These are phyloP conservation scores for Myiopsitta monachus DNA, from an alignment of 2,113 vertebrate genomes.

Conservation along the genomic window DNA sequence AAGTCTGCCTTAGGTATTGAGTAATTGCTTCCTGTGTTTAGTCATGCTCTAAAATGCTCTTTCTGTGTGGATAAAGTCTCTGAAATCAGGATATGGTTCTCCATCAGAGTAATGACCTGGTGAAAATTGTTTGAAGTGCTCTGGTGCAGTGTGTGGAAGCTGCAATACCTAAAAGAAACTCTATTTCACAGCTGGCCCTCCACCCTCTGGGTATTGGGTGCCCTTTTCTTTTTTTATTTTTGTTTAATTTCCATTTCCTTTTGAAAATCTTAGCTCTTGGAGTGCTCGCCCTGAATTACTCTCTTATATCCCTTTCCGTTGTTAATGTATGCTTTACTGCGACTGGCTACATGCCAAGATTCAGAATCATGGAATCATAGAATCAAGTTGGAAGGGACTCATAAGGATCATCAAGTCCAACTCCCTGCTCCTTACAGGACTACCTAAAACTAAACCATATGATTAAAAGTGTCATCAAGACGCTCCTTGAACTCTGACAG, in stretches of 20 bases:
- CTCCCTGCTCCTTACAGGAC: not conserved
- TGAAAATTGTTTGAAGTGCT: not conserved
- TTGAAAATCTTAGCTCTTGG: not conserved
- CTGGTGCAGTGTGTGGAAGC: not conserved
- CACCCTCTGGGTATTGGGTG: not conserved
- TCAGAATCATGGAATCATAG: not conserved
- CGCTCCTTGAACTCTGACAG: not conserved
- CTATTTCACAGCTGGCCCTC: not conserved
- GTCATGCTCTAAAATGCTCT: not conserved
- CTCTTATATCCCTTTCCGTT: not conserved
- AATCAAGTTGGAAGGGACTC: not conserved
- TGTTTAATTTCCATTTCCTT: not conserved
- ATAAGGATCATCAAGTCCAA: not conserved
- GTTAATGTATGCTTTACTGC: not conserved
- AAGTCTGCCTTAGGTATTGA: not conserved
- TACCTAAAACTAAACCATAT: not conserved
- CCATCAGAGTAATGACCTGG: not conserved
- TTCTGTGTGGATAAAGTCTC: not conserved
- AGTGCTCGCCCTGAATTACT: not conserved
- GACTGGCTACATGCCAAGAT: not conserved
- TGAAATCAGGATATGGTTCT: not conserved
- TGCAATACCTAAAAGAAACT: not conserved
- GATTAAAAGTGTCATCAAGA: accelerated
- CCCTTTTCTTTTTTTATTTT: not conserved
- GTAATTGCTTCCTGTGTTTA: not conserved